Conservation (phyloP, 2,113 vertebrate species). For the Elgaria multicarinata region DNA sequence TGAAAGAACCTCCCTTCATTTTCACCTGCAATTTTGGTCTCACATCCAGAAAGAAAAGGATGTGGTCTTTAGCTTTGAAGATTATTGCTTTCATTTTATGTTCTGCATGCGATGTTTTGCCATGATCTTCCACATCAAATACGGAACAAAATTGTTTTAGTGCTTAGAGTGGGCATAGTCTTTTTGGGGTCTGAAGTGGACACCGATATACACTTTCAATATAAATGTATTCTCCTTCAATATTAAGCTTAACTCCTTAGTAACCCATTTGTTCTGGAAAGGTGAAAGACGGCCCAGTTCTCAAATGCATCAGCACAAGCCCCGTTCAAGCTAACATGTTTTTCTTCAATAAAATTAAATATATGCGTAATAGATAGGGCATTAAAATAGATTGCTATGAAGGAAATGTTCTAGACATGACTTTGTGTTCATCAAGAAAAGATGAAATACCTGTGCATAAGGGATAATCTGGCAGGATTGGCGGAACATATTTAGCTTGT, state of each 20-base stretch:
- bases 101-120: slow-evolving; percentile 28
- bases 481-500: background rate
- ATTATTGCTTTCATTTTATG: slow-evolving; percentile 51
- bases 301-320: slow-evolving; percentile 12
- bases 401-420: background rate
- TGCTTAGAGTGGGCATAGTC: slow-evolving; percentile 1
- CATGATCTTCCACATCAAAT: slow-evolving; percentile 44
- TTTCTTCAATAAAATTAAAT: slow-evolving; percentile 24
- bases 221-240: slow-evolving; percentile 22
- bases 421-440: background rate
- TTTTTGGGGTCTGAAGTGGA: slow-evolving; percentile 21
- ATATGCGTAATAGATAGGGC: background rate
- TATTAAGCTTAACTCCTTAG: slow-evolving; percentile 25
- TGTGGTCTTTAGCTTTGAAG: slow-evolving; percentile 48
- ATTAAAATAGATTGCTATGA: background rate
- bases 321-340: background rate
- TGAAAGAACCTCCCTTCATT: slow-evolving; percentile 48
- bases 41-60: slow-evolving; percentile 38
- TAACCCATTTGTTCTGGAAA: slow-evolving; percentile 25
- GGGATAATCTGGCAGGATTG: background rate
- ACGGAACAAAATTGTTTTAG: slow-evolving; percentile 38
- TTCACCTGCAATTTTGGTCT: slow-evolving; percentile 46
- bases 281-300: background rate
- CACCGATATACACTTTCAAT: background rate
- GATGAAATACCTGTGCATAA: background rate